A percentile compares a stretch with the other conserved stretches of the same genome.
These are phyloP conservation scores for Nymphicus hollandicus DNA, from an alignment of 2,113 vertebrate species.

Conservation along the genomic window DNA sequence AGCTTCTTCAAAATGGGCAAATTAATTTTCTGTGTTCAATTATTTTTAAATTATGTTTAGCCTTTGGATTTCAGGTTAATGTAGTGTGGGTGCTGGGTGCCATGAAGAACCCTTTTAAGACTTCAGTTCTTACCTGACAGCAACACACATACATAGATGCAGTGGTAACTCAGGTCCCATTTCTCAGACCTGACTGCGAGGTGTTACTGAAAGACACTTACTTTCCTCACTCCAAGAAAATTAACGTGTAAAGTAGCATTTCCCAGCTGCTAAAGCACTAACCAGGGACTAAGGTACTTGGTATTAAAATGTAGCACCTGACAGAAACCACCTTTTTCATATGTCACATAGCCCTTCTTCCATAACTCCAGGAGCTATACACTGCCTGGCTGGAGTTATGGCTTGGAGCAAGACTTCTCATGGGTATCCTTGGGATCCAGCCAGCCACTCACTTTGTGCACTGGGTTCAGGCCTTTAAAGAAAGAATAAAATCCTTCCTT, in stretches of 20 bases:
- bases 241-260: background rate
- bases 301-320: background rate
- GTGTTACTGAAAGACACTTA: background rate
- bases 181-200: background rate
- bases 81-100: accelerated
- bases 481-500: background rate
- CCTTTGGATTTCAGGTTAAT: background rate
- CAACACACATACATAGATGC: accelerated
- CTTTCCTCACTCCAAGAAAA: background rate
- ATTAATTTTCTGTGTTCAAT: background rate
- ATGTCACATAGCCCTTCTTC: background rate
- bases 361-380: background rate
- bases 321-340: background rate
- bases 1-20: background rate
- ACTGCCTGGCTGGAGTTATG: background rate
- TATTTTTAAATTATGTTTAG: background rate
- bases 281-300: background rate
- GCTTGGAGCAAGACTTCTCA: accelerated
- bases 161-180: too few species aligned
- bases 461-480: background rate
- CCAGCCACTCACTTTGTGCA: accelerated
- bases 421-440: background rate
- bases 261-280: background rate
- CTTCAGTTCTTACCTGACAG: background rate
- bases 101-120: background rate